Base-by-base conservation (phyloP, 2,113 vertebrate species). In the Nanorana parkeri region DNA sequence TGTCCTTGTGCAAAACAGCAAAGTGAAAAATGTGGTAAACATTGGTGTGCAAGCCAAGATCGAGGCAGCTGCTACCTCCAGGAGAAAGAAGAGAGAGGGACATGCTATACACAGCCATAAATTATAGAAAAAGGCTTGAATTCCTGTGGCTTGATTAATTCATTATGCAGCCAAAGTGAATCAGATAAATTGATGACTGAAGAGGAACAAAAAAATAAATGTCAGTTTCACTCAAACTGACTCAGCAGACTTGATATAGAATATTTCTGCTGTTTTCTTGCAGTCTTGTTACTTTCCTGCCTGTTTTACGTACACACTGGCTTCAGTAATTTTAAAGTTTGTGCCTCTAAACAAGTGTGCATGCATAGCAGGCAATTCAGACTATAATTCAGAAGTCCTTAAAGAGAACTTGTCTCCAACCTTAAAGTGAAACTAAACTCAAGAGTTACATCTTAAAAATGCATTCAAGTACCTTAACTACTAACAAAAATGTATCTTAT, bases 111-210 rank as follows among this genome's bases (percentile, higher is more conserved):
- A 47, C 20, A 20, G 52, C 63, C 68, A 81, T 81, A 64, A 81
- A 81, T 81, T 72, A 54, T 64, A 69, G 13, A 61, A 58, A 26
- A 73, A 55, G 17, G 24, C 24, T 60, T 72, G 26, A 55, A 29
- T 71, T 80, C 23, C 55, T 63, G 10, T 36, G n/a, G 15, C 58
- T 23, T 52, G 68, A 81, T 81, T 64, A 55, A 28, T 41, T 81
- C 51, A 74, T 74, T 58, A 66, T 74, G 69, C 69, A 66, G 21
- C 24, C 72, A 65, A 52, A 15, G 51, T 54, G 29, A 74, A 74
- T 81, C 47, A 26, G n/a, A 55, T 32, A 17, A 65, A 74, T 29
- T 74, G 80, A 69, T 81, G 80, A 81, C 60, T 74, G n/a, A 77
- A 21, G 75, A 61, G 52, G 23, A 81, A 47, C 17, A 64, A 66